A percentile compares a stretch with the other conserved stretches of the same genome.
phyloP scores from a whole-genome alignment of 2,113 vertebrate genomes.

The Zosterops japonicus region DNA sequence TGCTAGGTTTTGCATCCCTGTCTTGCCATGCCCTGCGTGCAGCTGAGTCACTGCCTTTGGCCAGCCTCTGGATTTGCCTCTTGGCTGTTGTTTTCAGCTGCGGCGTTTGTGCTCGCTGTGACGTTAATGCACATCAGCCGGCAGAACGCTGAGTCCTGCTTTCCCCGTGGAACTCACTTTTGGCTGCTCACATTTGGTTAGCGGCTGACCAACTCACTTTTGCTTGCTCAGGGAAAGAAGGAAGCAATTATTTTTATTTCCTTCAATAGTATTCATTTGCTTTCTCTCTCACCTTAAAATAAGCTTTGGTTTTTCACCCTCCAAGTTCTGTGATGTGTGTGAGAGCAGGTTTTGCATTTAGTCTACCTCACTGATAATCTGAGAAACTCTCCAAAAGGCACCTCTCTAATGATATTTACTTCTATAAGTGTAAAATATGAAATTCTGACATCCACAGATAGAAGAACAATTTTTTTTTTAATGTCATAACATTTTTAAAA shows the following conservation, averaged over 20 bases:
- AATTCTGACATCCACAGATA: not conserved
- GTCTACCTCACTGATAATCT: not conserved
- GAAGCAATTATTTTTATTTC: not conserved
- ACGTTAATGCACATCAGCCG: not conserved
- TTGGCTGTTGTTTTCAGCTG: not conserved
- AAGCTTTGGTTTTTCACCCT: not conserved
- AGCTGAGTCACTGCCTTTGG: slow-evolving; percentile 44
- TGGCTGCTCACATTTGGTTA: not conserved
- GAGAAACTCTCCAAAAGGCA: not conserved
- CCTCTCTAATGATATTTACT: not conserved
- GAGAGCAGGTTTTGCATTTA: not conserved
- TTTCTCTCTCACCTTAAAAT: not conserved
- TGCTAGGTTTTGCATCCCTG: not conserved
- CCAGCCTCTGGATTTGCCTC: not conserved
- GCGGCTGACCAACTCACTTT: not conserved
- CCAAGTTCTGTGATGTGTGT: not conserved
- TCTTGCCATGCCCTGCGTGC: not conserved
- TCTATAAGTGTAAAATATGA: not conserved
- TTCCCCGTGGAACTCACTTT: not conserved
- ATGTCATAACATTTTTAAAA: not conserved
- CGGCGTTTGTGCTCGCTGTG: fast-evolving
- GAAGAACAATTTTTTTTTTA: not conserved
- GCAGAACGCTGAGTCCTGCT: not conserved
- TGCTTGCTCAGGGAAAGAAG: not conserved
- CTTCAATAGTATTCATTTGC: fast-evolving